These are phyloP conservation scores for Rhabdophis nuchalis DNA, from an alignment of 2,797 vertebrate genomes.

Conservation along the genomic window DNA sequence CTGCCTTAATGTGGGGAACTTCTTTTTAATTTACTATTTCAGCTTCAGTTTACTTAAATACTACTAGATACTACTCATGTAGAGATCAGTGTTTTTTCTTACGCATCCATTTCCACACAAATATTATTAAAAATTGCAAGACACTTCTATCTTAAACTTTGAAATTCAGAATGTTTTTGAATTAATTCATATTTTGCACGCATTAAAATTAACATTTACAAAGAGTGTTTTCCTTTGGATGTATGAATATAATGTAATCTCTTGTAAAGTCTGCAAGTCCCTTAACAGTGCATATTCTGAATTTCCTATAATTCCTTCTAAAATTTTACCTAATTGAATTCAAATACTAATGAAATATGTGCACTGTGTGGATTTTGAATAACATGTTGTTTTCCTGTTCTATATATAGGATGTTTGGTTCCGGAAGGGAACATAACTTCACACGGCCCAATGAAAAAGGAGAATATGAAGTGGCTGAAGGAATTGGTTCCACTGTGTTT, in stretches of 20 bases:
- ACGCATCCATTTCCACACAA: background rate
- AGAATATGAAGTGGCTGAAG: constrained; percentile 96
- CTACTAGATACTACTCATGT: background rate
- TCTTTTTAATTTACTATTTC: background rate
- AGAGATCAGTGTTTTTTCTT: background rate
- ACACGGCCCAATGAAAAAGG: constrained; percentile 98
- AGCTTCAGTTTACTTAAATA: background rate
- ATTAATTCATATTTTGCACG: background rate
- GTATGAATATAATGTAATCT: background rate
- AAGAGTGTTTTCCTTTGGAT: background rate
- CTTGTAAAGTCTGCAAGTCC: background rate
- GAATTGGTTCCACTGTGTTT: constrained; percentile 97
- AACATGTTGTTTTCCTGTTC: background rate
- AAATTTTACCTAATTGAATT: background rate
- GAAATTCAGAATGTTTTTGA: background rate
- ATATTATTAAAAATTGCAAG: background rate
- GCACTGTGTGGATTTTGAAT: constrained; percentile 12
- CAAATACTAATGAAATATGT: background rate
- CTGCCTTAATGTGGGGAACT: background rate
- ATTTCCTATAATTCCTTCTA: background rate
- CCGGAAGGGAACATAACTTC: constrained; percentile 97
- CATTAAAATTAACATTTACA: background rate
- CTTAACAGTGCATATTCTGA: background rate
- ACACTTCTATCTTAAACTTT: background rate
- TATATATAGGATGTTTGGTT: constrained; percentile 92